A percentile compares a stretch with the other conserved stretches of the same genome.
Evolutionary conservation across 2,797 vertebrate species (phyloP).

Genomic region (Molossus molossus): DNA sequence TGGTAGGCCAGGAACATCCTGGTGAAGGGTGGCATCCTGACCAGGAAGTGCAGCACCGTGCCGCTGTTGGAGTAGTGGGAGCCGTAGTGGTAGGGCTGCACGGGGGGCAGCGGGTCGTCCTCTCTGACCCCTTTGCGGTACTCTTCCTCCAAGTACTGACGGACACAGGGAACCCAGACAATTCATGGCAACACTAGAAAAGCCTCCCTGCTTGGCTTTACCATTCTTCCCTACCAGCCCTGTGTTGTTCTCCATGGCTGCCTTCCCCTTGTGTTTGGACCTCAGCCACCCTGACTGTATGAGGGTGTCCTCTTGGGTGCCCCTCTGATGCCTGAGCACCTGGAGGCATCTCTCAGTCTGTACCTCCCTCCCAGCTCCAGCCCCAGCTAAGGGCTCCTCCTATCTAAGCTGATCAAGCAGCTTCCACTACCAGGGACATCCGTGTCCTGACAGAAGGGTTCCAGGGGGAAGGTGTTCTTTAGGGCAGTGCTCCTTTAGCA

Average conservation of each 20-base stretch:
- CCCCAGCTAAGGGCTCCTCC: background rate
- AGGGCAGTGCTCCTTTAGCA: background rate
- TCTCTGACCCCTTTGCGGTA: constrained; percentile 97
- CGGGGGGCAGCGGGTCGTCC: constrained; percentile 99
- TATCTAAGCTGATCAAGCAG: background rate
- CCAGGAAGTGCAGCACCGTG: constrained; percentile 98
- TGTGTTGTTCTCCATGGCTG: background rate
- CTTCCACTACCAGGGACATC: background rate
- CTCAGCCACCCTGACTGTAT: background rate
- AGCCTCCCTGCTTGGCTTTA: background rate
- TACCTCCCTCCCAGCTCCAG: background rate
- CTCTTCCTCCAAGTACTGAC: constrained; percentile 98
- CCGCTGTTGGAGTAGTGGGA: constrained; percentile 99
- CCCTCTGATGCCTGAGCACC: background rate
- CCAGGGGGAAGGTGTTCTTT: background rate
- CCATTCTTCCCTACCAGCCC: background rate
- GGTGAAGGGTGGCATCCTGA: constrained; percentile 98
- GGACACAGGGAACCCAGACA: background rate
- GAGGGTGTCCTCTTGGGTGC: background rate
- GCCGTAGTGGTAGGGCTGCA: constrained; percentile 99
- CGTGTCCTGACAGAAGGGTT: background rate
- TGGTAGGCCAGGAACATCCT: constrained; percentile 99
- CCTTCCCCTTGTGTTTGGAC: background rate
- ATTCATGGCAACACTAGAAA: background rate
- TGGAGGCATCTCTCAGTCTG: background rate